Evolutionary conservation across 2,888 invertebrate species (phyloP), one percentile per base, ranked within the genome.

Genomic region (Parthenolecanium corni): DNA sequence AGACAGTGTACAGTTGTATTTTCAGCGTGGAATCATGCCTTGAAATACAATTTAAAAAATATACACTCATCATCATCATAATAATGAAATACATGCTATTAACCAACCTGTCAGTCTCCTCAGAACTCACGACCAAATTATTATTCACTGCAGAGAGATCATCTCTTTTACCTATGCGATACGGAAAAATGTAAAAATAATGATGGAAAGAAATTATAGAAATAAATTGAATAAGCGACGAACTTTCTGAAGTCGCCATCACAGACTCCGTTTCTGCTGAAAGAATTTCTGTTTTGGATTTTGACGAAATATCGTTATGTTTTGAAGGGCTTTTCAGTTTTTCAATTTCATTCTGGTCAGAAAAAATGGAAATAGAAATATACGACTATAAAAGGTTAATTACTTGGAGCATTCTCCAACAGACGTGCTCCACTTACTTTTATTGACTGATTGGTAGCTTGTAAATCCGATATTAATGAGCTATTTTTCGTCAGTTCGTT

Each of bases 401-500:
- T n/a, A n/a, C n/a, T n/a, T n/a, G n/a, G n/a, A n/a, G n/a, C n/a
- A n/a, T n/a, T n/a, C n/a, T n/a, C n/a, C n/a, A n/a, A n/a, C n/a
- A n/a, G n/a, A 42, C 14, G 44, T 16, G 18, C 18, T 14, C 18
- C 14, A 21, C 14, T 20, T 21, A 52, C 62, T 24, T 25, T 24
- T 9, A 63, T 25, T 21, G 40, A 38, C 1, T 42, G 20, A 25
- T 52, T 63, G 2, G 23, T 52, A 1, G 20, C 36, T 53, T 63
- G 40, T 16, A 46, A n/a, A n/a, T 63, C 62, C 5, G 52, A 11
- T 2, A 20, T 53, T 2, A 16, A 44, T 18, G 20, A 51, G 18
- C 23, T 47, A 6, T 25, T 20, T 53, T 53, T 36, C 11, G 53
- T 24, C n/a, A 52, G 5, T n/a, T 62, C 62, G 21, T 51, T 62